A percentile compares a stretch with the other conserved stretches of the same genome.
These are phyloP conservation scores for Merodon equestris DNA, from an alignment of 2,888 invertebrate genomes.

Conservation along the genomic window DNA sequence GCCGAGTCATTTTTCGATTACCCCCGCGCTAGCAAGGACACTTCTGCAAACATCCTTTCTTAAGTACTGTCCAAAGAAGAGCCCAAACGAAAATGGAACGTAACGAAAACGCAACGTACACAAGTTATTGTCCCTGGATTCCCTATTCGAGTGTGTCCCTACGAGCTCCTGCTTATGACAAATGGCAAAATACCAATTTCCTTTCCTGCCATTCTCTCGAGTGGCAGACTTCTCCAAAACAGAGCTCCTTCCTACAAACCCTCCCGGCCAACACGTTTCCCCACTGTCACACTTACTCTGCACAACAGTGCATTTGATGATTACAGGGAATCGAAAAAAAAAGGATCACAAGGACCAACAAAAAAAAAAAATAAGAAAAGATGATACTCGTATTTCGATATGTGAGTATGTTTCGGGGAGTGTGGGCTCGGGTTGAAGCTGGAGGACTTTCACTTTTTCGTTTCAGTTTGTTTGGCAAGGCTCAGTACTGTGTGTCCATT, in stretches of 20 bases:
- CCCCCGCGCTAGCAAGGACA: slow-evolving; percentile 41
- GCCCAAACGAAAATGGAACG: slow-evolving; percentile 5
- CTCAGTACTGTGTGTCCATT: slow-evolving; percentile 36
- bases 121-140: slow-evolving; percentile 46
- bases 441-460: slow-evolving; percentile 54
- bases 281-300: slow-evolving; percentile 31
- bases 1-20: slow-evolving; percentile 47
- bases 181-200: slow-evolving; percentile 66
- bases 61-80: slow-evolving; percentile 34
- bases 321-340: slow-evolving; percentile 1
- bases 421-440: slow-evolving; percentile 23
- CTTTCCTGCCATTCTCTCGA: slow-evolving; percentile 63
- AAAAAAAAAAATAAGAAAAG: slow-evolving; percentile 7
- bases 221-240: slow-evolving; percentile 57
- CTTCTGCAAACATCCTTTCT: slow-evolving; percentile 62
- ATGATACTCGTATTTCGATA: slow-evolving; percentile 19
- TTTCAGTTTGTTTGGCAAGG: slow-evolving; percentile 53
- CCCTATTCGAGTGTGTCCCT: slow-evolving; percentile 21
- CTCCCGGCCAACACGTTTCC: slow-evolving; percentile 36
- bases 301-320: slow-evolving; percentile 58
- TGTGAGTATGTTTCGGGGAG: slow-evolving; percentile 33
- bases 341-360: background rate
- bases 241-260: slow-evolving; percentile 36
- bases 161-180: slow-evolving; percentile 63
- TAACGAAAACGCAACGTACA: slow-evolving; percentile 30